These are phyloP conservation scores for Stylophora pistillata DNA, from an alignment of 64 coral and sea anemone genomes.

Conservation along the genomic window DNA sequence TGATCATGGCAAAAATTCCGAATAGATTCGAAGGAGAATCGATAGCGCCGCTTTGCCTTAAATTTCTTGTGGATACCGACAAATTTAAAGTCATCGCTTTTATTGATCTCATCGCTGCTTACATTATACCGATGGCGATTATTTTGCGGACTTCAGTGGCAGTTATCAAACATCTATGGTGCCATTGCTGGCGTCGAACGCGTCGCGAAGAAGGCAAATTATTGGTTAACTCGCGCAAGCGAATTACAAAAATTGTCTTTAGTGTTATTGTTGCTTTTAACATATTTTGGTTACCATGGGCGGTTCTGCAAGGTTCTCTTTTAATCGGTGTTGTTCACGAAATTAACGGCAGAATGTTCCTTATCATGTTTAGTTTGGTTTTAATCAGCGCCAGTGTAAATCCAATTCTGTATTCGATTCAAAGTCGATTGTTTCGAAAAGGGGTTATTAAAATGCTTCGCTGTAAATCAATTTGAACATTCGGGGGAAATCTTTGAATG, in stretches of 20 bases:
- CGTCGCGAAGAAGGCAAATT: neutral
- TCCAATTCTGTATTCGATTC: constrained; percentile 56
- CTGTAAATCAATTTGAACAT: neutral
- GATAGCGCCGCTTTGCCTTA: neutral
- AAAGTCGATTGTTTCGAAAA: constrained; percentile 33
- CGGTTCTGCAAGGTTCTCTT: constrained; percentile 17
- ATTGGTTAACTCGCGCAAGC: constrained; percentile 36
- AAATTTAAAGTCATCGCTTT: neutral
- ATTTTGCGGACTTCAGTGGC: constrained; percentile 41
- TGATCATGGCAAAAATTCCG: neutral
- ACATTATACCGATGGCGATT: constrained; percentile 36
- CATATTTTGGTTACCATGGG: constrained; percentile 62
- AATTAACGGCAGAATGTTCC: neutral
- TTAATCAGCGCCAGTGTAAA: constrained; percentile 29
- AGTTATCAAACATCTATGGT: constrained; percentile 49
- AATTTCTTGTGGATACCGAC: neutral
- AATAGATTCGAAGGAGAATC: neutral
- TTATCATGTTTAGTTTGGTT: constrained; percentile 1
- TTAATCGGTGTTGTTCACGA: constrained; percentile 13
- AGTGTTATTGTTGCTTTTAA: constrained; percentile 48
- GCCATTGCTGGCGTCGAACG: neutral
- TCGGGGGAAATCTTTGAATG: neutral
- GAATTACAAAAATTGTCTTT: constrained; percentile 43
- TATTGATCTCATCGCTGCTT: constrained; percentile 29
- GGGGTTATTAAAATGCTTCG: constrained; percentile 34